Evolutionary conservation across 2,888 invertebrate genomes (phyloP).

Genomic region (Nysson spinosus): DNA sequence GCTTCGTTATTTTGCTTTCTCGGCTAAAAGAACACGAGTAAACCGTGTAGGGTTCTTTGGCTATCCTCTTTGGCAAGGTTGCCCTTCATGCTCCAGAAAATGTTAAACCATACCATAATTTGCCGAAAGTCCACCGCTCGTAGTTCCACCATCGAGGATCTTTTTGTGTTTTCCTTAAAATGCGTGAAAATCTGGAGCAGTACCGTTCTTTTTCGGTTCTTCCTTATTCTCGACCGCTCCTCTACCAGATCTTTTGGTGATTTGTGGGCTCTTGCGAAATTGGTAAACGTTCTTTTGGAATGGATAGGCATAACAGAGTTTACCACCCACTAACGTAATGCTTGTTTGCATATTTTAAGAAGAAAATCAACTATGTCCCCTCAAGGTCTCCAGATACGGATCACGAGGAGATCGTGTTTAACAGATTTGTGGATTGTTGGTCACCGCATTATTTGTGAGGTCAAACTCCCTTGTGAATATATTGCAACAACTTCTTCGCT

Average conservation of each 20-base stretch:
- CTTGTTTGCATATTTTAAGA: conserved; percentile 32
- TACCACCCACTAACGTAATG: conserved; percentile 9
- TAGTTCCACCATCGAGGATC: conserved; percentile 16
- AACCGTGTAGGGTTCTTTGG: too few species aligned
- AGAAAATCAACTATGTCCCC: background rate
- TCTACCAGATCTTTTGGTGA: conserved; percentile 10
- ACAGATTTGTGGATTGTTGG: too few species aligned
- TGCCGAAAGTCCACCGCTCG: conserved; percentile 9
- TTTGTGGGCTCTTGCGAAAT: conserved; percentile 22
- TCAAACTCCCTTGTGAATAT: too few species aligned
- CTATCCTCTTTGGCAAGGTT: conserved; percentile 11
- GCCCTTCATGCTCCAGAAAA: conserved; percentile 25
- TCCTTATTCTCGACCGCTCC: conserved; percentile 2
- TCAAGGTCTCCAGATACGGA: conserved; percentile 16
- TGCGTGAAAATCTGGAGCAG: conserved; percentile 69
- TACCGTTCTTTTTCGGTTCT: conserved; percentile 33
- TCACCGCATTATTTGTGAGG: too few species aligned
- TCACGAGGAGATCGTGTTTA: conserved; percentile 1
- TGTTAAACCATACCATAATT: conserved; percentile 40
- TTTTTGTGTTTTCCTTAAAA: conserved; percentile 57
- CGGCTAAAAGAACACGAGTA: background rate
- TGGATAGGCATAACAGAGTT: background rate
- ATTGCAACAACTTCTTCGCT: too few species aligned
- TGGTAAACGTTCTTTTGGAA: background rate
- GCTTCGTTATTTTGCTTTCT: background rate